phyloP scores from a whole-genome alignment of 1,140 invertebrate species.

The Drosophila ambigua region DNA sequence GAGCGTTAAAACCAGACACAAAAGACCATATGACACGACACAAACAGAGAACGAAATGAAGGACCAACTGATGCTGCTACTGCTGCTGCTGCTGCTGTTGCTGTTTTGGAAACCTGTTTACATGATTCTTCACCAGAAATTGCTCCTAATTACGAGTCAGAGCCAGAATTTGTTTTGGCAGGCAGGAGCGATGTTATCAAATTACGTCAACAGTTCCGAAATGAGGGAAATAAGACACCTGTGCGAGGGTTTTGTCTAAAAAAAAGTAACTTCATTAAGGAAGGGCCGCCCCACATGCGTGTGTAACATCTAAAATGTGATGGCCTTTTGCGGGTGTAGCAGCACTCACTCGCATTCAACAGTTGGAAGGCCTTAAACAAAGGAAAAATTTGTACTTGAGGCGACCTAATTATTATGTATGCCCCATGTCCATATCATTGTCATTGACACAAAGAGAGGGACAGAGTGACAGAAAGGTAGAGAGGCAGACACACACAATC shows the following conservation, averaged over 20 bases:
- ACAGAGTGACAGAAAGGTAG: neutral
- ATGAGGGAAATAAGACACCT: constrained; percentile 63
- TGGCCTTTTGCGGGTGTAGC: constrained; percentile 11
- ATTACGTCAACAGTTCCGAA: constrained; percentile 71
- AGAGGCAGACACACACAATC: neutral
- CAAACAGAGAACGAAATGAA: neutral
- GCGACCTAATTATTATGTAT: constrained; percentile 51
- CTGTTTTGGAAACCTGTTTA: constrained; percentile 24
- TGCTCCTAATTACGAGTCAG: constrained; percentile 17
- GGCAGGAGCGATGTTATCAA: constrained; percentile 32
- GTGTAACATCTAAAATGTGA: constrained; percentile 33
- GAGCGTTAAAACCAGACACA: constrained; percentile 7
- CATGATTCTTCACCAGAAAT: constrained; percentile 24
- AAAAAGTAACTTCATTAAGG: constrained; percentile 47
- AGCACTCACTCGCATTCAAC: constrained; percentile 22
- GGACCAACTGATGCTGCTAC: constrained; percentile 36
- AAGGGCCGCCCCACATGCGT: constrained; percentile 13
- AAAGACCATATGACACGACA: constrained; percentile 40
- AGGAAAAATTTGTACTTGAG: constrained; percentile 13
- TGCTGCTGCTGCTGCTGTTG: constrained; percentile 12
- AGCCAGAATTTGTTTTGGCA: constrained; percentile 21
- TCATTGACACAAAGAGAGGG: constrained; percentile 26
- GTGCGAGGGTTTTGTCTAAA: constrained; percentile 54
- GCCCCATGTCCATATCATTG: constrained; percentile 45
- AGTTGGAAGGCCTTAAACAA: constrained; percentile 49